Conservation (phyloP, 2,888 invertebrate genomes). For the Seira ritae region DNA sequence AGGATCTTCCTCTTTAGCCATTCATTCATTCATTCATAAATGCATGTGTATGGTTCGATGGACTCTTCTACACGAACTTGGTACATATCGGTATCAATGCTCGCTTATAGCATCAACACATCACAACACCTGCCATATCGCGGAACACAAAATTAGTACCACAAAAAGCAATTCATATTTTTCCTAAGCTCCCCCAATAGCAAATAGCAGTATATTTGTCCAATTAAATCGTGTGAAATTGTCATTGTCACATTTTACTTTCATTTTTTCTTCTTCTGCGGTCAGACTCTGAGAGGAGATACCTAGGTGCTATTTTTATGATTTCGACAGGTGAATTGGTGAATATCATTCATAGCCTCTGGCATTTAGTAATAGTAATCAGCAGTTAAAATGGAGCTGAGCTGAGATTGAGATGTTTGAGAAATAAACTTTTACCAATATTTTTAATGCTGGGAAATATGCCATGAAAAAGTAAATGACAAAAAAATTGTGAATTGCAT, state of each 20-base stretch:
- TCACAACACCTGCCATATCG: too few relatives aligned
- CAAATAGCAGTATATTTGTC: neutral
- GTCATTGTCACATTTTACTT: neutral
- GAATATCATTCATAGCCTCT: neutral
- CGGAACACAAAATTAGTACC: too few relatives aligned
- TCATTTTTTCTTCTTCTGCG: neutral
- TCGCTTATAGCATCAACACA: too few relatives aligned
- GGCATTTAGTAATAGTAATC: neutral
- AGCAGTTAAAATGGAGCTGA: too few relatives aligned
- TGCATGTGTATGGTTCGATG: too few relatives aligned
- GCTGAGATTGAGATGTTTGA: too few relatives aligned
- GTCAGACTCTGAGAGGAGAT: neutral
- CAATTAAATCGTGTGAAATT: neutral
- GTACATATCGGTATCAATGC: too few relatives aligned
- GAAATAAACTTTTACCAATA: neutral
- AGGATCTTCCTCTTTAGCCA: too few relatives aligned
- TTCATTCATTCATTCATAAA: too few relatives aligned
- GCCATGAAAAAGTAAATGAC: slow-evolving; percentile 13
- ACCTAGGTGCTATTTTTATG: slow-evolving; percentile 6
- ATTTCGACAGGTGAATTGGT: neutral
- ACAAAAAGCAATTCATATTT: too few relatives aligned
- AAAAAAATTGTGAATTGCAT: slow-evolving; percentile 1
- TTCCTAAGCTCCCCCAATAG: neutral
- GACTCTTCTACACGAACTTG: too few relatives aligned
- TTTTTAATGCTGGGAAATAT: slow-evolving; percentile 1